phyloP scores from a whole-genome alignment of 2,797 vertebrate species.

The Chelonia mydas region DNA sequence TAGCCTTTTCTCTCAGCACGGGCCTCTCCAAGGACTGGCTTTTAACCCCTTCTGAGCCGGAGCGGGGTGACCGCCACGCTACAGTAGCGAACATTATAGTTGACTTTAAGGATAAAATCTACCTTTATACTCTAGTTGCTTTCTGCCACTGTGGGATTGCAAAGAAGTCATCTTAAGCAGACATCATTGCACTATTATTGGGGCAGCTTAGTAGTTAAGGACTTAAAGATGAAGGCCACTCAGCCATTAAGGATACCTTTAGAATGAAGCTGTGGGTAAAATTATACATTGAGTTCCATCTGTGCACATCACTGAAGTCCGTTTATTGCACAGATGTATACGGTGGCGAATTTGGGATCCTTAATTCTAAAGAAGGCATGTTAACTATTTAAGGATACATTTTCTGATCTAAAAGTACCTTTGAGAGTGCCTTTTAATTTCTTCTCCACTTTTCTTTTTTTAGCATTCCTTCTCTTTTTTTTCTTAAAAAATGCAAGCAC shows the following conservation, averaged over 20 bases:
- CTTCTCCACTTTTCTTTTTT: conserved; percentile 10
- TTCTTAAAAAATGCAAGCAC: not conserved
- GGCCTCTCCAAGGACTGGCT: too few relatives aligned
- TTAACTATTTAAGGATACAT: conserved; percentile 11
- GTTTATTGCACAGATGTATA: not conserved
- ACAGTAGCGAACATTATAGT: too few relatives aligned
- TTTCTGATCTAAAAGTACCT: conserved; percentile 24
- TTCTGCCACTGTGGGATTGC: not conserved
- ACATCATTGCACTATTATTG: not conserved
- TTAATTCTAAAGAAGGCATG: conserved; percentile 9
- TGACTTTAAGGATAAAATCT: too few relatives aligned
- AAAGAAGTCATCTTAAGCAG: not conserved
- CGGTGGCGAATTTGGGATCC: conserved; percentile 32
- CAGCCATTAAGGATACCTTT: not conserved
- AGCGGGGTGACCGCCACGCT: too few relatives aligned
- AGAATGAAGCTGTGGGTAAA: not conserved
- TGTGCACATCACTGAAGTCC: conserved; percentile 41
- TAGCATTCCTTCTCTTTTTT: not conserved
- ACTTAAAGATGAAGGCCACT: conserved; percentile 6
- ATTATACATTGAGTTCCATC: conserved; percentile 6
- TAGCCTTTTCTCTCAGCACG: too few relatives aligned
- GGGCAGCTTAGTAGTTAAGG: not conserved
- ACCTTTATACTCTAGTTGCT: not conserved
- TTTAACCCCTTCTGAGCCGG: too few relatives aligned
- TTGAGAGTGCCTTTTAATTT: not conserved